These are phyloP conservation scores for Polyommatus icarus DNA, from an alignment of 2,888 invertebrate species.

Conservation along the genomic window DNA sequence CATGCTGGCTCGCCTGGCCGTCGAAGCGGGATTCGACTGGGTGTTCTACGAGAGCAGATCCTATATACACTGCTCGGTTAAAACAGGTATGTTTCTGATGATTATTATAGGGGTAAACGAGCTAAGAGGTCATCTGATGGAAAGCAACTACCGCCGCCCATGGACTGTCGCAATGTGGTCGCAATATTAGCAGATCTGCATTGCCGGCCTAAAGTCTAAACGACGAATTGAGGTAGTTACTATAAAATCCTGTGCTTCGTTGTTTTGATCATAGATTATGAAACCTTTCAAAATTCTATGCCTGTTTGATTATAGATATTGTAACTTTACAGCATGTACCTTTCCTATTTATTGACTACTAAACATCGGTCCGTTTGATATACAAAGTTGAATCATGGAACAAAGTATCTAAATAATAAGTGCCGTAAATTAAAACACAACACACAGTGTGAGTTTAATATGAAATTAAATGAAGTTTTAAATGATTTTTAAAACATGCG, in stretches of 20 bases:
- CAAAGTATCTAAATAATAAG: neutral
- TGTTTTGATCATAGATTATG: too few relatives aligned
- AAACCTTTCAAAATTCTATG: neutral
- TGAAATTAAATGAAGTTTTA: too few relatives aligned
- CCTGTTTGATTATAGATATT: neutral
- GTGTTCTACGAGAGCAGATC: constrained; percentile 97
- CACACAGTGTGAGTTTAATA: too few relatives aligned
- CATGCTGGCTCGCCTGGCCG: constrained; percentile 96
- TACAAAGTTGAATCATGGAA: neutral
- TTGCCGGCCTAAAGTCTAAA: too few relatives aligned
- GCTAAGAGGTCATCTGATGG: too few relatives aligned
- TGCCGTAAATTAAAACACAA: neutral
- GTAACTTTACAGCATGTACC: neutral
- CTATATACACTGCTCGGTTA: constrained; percentile 98
- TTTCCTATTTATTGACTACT: neutral
- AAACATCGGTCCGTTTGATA: neutral
- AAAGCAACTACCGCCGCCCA: too few relatives aligned
- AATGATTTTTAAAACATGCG: too few relatives aligned
- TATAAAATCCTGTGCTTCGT: too few relatives aligned
- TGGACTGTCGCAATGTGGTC: too few relatives aligned
- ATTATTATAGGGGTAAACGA: neutral
- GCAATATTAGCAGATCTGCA: too few relatives aligned
- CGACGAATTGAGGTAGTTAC: too few relatives aligned
- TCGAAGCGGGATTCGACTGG: constrained; percentile 99
- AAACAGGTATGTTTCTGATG: constrained; percentile 88